Conservation (phyloP, 2,797 vertebrate species). For the Pseudopleuronectes americanus region DNA sequence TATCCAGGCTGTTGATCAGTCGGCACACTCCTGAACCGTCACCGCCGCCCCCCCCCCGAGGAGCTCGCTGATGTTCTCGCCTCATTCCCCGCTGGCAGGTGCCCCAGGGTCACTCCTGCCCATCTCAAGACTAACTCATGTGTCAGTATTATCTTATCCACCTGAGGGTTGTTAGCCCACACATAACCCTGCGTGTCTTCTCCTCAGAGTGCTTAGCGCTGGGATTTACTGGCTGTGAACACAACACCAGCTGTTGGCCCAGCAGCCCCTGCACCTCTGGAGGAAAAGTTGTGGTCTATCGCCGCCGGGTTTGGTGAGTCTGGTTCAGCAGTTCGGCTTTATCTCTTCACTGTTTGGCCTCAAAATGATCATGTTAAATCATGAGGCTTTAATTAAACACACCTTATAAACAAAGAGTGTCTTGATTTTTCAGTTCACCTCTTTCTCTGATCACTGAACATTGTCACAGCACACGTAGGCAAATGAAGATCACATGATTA, state of each 20-base stretch:
- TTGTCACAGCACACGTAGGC: neutral
- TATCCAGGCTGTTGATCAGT: slow-evolving; percentile 22
- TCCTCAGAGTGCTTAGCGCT: slow-evolving; percentile 6
- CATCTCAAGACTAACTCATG: slow-evolving; percentile 22
- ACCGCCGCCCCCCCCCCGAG: slow-evolving; percentile 12
- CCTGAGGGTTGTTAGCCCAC: slow-evolving; percentile 37
- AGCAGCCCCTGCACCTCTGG: slow-evolving; percentile 20
- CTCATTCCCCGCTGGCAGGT: slow-evolving; percentile 15
- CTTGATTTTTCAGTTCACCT: too few species aligned
- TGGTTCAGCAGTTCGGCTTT: slow-evolving; percentile 9
- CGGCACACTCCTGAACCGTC: neutral
- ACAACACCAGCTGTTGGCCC: slow-evolving; percentile 40
- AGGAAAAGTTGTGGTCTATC: slow-evolving; percentile 34
- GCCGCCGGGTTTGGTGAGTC: slow-evolving; percentile 30
- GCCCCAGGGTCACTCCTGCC: slow-evolving; percentile 26
- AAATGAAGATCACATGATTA: neutral
- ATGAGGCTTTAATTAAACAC: neutral
- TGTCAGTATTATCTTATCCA: slow-evolving; percentile 36
- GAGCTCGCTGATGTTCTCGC: neutral
- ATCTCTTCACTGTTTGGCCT: slow-evolving; percentile 7
- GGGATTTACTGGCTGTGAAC: slow-evolving; percentile 37
- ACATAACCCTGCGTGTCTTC: slow-evolving; percentile 23
- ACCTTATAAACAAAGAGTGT: too few species aligned
- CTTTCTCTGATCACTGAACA: neutral
- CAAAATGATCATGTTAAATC: slow-evolving; percentile 1